Conservation (phyloP, 1,140 invertebrate species). For the Callitettix versicolor region DNA sequence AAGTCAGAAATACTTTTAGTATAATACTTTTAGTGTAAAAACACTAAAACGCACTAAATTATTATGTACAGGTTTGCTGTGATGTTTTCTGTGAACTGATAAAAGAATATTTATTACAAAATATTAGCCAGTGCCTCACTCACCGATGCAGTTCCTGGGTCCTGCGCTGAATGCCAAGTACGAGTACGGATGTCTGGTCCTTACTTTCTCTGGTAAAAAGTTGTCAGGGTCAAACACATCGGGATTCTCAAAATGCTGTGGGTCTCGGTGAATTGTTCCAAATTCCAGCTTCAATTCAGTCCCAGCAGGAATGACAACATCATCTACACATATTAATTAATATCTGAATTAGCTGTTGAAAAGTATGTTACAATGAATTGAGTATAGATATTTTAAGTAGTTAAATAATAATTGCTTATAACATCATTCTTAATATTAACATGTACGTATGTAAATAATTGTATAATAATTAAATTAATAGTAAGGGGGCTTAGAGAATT, state of each 20-base stretch:
- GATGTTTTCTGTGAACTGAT: too few species aligned
- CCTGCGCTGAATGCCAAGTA: slow-evolving; percentile 51
- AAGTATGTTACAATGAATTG: background rate
- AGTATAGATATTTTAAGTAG: background rate
- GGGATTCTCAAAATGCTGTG: slow-evolving; percentile 45
- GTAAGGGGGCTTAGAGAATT: background rate
- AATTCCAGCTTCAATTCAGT: slow-evolving; percentile 25
- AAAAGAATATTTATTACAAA: too few species aligned
- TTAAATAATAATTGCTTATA: background rate
- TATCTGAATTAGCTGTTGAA: background rate
- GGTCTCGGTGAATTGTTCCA: slow-evolving; percentile 41
- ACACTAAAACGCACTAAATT: too few species aligned
- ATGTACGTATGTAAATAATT: background rate
- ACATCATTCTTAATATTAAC: background rate
- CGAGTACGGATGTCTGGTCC: slow-evolving; percentile 33
- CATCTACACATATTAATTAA: slow-evolving; percentile 15
- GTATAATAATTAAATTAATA: background rate
- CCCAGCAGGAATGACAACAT: slow-evolving; percentile 27
- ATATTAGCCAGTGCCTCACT: too few species aligned
- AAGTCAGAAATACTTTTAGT: too few species aligned
- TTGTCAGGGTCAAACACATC: slow-evolving; percentile 51
- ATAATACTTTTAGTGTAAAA: too few species aligned
- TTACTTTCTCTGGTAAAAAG: too few species aligned
- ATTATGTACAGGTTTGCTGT: too few species aligned
- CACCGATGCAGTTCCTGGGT: slow-evolving; percentile 46